A percentile compares a stretch with the other conserved stretches of the same genome.
Conservation (phyloP, 2,888 invertebrate species). For the Sinodicranocentrus sp. region DNA sequence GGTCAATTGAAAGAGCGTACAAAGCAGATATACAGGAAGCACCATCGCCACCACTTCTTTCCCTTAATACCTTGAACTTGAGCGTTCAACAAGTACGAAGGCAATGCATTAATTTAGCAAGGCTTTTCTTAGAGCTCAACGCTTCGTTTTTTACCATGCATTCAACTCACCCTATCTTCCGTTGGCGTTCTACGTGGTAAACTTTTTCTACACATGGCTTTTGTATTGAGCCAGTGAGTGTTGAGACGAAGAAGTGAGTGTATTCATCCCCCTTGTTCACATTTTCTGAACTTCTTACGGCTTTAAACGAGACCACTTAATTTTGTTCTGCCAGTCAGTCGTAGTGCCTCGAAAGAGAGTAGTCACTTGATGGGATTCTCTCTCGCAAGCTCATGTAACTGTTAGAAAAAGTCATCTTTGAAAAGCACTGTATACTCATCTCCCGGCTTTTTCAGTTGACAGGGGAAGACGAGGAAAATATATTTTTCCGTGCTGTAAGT, state of each 20-base stretch:
- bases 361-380: constrained; percentile 48
- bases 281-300: constrained; percentile 50
- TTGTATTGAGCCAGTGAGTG: neutral
- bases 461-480: no score
- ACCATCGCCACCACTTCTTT: neutral
- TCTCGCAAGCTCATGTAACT: no score
- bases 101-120: constrained; percentile 37
- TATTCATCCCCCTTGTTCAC: constrained; percentile 61
- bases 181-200: no score
- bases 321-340: constrained; percentile 66
- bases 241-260: constrained; percentile 5
- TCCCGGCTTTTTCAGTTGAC: constrained; percentile 13
- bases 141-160: no score
- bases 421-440: neutral
- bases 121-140: constrained; percentile 20
- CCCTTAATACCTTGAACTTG: neutral
- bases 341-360: constrained; percentile 56
- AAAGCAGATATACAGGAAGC: neutral
- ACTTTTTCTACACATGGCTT: neutral
- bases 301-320: constrained; percentile 67
- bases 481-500: neutral
- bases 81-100: constrained; percentile 54
- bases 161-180: constrained; percentile 17
- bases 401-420: no score
- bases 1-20: no score